Evolutionary conservation across 2,888 invertebrate species (phyloP).

Genomic region (Apocheima hispidaria): DNA sequence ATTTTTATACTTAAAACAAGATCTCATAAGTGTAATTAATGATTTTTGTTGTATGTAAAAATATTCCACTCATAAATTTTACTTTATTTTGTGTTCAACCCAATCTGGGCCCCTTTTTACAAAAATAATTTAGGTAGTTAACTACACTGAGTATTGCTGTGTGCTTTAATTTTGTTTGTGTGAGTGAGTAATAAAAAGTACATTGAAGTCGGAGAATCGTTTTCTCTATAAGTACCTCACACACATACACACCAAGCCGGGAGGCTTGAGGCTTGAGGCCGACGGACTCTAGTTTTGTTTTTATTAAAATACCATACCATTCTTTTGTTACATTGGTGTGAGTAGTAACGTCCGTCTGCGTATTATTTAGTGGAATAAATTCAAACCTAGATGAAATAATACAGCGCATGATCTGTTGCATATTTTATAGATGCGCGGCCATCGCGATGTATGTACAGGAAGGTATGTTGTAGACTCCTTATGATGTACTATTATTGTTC

Average conservation of each 20-base stretch:
- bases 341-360: conserved; percentile 33
- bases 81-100: conserved; percentile 51
- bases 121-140: conserved; percentile 58
- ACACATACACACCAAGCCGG: conserved; percentile 57
- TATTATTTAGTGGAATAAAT: conserved; percentile 29
- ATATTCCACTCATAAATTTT: conserved; percentile 10
- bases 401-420: conserved; percentile 31
- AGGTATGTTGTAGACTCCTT: background rate
- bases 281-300: conserved; percentile 66
- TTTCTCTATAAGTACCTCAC: conserved; percentile 52
- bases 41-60: conserved; percentile 1
- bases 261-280: conserved; percentile 50
- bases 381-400: conserved; percentile 15
- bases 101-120: conserved; percentile 63
- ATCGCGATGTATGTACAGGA: background rate
- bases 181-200: conserved; percentile 50
- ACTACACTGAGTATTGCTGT: conserved; percentile 41
- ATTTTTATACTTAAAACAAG: background rate
- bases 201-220: conserved; percentile 57
- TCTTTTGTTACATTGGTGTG: conserved; percentile 39
- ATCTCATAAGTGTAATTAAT: background rate
- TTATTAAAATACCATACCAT: conserved; percentile 69
- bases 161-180: conserved; percentile 46
- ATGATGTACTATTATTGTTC: too few species aligned
- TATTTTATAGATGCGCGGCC: conserved; percentile 21